phyloP scores from a whole-genome alignment of 2,113 vertebrate species.

The Gulo gulo region DNA sequence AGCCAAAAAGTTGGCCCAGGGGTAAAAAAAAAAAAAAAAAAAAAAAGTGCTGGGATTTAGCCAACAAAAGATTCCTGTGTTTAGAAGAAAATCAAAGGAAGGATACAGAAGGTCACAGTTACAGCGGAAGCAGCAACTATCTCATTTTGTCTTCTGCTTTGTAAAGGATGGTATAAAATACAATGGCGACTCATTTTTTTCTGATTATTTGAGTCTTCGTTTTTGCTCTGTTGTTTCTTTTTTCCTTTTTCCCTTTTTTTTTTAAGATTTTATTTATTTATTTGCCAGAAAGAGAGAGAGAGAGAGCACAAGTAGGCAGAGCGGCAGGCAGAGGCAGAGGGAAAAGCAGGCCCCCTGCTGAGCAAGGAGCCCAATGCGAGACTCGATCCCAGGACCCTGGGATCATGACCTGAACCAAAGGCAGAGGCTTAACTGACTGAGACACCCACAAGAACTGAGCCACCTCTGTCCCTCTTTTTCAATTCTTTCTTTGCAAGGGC shows the following conservation, averaged over 20 bases:
- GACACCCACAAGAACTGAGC: background rate
- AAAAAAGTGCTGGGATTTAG: conserved; percentile 69
- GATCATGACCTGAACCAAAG: background rate
- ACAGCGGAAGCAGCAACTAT: conserved; percentile 56
- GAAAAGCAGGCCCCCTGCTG: too few relatives aligned
- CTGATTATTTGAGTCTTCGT: conserved; percentile 37
- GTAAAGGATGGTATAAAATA: conserved; percentile 56
- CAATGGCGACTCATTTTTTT: conserved; percentile 10
- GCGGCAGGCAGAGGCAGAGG: too few relatives aligned
- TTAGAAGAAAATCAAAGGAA: conserved; percentile 81
- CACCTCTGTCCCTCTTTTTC: background rate
- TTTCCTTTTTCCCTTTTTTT: background rate
- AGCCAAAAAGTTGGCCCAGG: conserved; percentile 47
- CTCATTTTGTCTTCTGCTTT: conserved; percentile 66
- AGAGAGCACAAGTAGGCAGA: too few relatives aligned
- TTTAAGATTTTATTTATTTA: too few relatives aligned
- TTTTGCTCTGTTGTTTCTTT: background rate
- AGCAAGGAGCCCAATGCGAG: too few relatives aligned
- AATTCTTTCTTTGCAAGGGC: background rate
- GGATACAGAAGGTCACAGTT: conserved; percentile 73
- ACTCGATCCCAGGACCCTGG: too few relatives aligned
- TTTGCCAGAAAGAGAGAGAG: too few relatives aligned
- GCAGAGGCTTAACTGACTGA: background rate
- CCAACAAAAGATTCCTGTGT: conserved; percentile 72
- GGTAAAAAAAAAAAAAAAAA: conserved; percentile 61